phyloP scores from a whole-genome alignment of 2,113 vertebrate genomes.

The Proterorhinus semilunaris region DNA sequence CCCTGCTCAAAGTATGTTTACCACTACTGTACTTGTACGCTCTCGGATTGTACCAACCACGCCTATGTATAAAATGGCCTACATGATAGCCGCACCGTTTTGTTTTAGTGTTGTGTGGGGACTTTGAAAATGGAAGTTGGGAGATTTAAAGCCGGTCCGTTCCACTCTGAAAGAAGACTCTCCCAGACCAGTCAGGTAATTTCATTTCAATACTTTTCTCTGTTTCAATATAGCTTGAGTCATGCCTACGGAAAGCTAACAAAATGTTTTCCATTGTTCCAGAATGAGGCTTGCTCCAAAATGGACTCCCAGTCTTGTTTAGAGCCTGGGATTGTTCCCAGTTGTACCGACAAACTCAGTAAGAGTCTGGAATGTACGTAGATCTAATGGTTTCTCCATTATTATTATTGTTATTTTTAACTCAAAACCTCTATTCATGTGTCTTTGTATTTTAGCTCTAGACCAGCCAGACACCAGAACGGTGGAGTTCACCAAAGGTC shows the following conservation, averaged over 20 bases:
- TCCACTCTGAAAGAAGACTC: constrained; percentile 89
- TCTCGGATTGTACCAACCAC: background rate
- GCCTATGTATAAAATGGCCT: background rate
- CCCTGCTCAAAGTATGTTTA: constrained; percentile 83
- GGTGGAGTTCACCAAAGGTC: constrained; percentile 90
- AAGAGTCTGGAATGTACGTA: constrained; percentile 80
- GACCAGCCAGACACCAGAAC: constrained; percentile 86
- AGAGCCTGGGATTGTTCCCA: constrained; percentile 62
- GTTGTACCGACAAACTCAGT: constrained; percentile 71
- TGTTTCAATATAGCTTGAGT: background rate
- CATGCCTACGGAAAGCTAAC: background rate
- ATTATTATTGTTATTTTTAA: background rate
- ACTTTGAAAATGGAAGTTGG: constrained; percentile 89
- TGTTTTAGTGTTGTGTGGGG: constrained; percentile 86
- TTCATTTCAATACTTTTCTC: background rate
- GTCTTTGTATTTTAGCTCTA: constrained; percentile 52
- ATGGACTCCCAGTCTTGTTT: constrained; percentile 72
- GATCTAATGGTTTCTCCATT: background rate
- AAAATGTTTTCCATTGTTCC: constrained; percentile 27
- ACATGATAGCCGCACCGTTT: background rate
- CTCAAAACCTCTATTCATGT: background rate
- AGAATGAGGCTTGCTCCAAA: constrained; percentile 84
- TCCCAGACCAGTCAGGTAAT: constrained; percentile 91
- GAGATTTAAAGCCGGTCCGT: constrained; percentile 89
- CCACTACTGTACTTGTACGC: background rate